Evolutionary conservation across 2,113 vertebrate species (phyloP).

Genomic region (Tachuris rubrigastra): DNA sequence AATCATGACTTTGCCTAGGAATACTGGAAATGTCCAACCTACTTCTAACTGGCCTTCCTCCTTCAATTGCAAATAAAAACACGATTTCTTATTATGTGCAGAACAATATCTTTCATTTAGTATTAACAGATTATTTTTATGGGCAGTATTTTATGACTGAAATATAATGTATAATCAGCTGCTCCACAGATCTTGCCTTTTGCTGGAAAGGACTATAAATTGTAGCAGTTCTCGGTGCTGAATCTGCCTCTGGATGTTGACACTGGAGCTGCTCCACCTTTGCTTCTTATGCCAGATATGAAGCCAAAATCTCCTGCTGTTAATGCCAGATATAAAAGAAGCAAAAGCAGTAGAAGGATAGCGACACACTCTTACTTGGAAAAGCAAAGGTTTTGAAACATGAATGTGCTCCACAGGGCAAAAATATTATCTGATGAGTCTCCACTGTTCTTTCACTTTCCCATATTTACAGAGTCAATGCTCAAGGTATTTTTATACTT

Average conservation of each 20-base stretch:
- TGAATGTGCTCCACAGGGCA: neutral
- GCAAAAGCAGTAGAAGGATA: neutral
- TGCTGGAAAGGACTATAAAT: neutral
- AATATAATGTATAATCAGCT: constrained; percentile 12
- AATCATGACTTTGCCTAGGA: neutral
- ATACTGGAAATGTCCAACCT: neutral
- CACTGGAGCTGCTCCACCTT: constrained; percentile 8
- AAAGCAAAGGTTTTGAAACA: neutral
- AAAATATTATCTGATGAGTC: neutral
- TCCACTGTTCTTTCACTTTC: neutral
- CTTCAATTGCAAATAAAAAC: neutral
- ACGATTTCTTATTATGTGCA: neutral
- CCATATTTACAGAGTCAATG: neutral
- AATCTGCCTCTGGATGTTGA: constrained; percentile 26
- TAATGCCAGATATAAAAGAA: neutral
- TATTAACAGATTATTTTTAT: neutral
- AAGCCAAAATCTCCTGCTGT: neutral
- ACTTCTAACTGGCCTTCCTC: neutral
- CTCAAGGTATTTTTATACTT: neutral
- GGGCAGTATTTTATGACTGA: neutral
- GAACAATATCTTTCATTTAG: neutral
- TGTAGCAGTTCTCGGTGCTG: neutral
- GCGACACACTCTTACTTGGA: neutral
- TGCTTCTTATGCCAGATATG: neutral
- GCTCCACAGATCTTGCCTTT: neutral